phyloP scores from a whole-genome alignment of 2,113 vertebrate genomes.

The Peromyscus polionotus region DNA sequence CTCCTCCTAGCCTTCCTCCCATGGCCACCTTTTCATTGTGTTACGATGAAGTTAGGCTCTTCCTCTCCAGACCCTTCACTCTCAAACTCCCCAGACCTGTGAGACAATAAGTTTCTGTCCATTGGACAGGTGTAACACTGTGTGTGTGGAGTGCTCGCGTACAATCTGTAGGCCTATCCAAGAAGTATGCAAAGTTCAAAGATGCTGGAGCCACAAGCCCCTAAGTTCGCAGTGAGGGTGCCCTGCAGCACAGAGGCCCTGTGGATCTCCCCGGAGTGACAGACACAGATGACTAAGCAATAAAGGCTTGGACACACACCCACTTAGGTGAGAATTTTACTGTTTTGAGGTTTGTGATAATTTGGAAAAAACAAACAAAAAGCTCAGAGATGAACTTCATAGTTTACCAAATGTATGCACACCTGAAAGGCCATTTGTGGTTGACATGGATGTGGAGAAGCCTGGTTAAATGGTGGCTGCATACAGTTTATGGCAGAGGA shows the following conservation, averaged over 20 bases:
- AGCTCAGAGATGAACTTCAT: not conserved
- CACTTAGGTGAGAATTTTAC: not conserved
- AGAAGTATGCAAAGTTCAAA: not conserved
- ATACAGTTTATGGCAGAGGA: not conserved
- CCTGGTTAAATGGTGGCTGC: not conserved
- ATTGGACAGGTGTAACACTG: not conserved
- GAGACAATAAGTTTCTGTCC: not conserved
- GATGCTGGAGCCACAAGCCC: no score
- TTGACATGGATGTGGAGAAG: not conserved
- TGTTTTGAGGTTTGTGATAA: not conserved
- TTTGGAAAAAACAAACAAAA: not conserved
- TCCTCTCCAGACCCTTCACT: not conserved
- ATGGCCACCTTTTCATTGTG: rapidly evolving
- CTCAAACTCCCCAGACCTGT: not conserved
- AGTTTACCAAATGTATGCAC: not conserved
- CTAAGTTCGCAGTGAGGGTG: not conserved
- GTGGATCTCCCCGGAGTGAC: not conserved
- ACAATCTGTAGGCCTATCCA: not conserved
- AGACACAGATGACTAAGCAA: not conserved
- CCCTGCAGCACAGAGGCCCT: not conserved
- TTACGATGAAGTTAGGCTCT: not conserved
- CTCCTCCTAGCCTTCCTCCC: not conserved
- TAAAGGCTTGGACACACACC: not conserved
- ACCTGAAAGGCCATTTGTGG: not conserved
- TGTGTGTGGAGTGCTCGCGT: not conserved